phyloP scores from a whole-genome alignment of 2,797 vertebrate genomes.

The Octomys mimax region DNA sequence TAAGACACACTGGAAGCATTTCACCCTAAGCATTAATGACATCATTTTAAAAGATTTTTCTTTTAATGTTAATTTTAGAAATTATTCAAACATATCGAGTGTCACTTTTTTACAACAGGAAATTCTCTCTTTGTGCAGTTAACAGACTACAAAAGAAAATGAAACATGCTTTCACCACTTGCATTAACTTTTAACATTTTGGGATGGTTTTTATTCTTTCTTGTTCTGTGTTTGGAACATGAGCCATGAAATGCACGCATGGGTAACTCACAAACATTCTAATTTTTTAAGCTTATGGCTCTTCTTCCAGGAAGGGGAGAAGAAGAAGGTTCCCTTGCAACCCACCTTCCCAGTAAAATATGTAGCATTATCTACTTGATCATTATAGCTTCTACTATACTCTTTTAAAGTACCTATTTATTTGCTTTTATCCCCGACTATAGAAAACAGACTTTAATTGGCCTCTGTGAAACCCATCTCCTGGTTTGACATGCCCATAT shows the following conservation, averaged over 20 bases:
- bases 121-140: conserved; percentile 54
- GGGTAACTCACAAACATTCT: neutral
- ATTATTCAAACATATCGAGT: conserved; percentile 30
- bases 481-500: neutral
- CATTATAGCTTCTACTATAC: neutral
- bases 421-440: neutral
- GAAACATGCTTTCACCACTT: conserved; percentile 24
- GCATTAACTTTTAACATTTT: neutral
- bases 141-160: conserved; percentile 26
- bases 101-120: neutral
- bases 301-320: neutral
- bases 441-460: neutral
- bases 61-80: conserved; percentile 54
- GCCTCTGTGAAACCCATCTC: neutral
- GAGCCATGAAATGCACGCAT: neutral
- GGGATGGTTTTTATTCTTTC: conserved; percentile 24
- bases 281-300: neutral
- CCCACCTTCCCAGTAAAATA: neutral
- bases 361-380: neutral
- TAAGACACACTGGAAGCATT: conserved; percentile 10
- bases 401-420: neutral
- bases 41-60: conserved; percentile 48
- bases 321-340: neutral
- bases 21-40: neutral
- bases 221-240: conserved; percentile 2